Evolutionary conservation across 2,888 invertebrate species (phyloP).

Genomic region (Acrobasis suavella): DNA sequence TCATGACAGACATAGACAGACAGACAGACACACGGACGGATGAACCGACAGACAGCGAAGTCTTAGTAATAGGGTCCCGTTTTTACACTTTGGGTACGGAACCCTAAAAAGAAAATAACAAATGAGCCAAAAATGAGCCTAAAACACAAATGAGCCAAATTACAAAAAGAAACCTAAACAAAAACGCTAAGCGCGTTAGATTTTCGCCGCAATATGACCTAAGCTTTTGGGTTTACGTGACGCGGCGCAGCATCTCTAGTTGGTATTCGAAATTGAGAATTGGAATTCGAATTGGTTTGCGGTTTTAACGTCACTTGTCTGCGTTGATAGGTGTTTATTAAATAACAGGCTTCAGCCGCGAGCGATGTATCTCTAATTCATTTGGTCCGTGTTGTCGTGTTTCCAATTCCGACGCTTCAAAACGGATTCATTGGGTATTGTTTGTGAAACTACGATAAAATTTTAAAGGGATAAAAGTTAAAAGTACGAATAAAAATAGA

Average conservation of each 20-base stretch:
- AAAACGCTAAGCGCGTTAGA: slow-evolving; percentile 25
- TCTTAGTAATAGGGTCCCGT: too few relatives aligned
- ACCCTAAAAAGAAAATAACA: too few relatives aligned
- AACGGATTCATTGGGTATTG: not conserved
- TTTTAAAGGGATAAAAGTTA: not conserved
- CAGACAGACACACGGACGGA: too few relatives aligned
- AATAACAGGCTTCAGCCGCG: slow-evolving; percentile 36
- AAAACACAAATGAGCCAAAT: too few relatives aligned
- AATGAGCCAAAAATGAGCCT: too few relatives aligned
- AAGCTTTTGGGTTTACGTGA: slow-evolving; percentile 41
- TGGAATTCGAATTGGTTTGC: slow-evolving; percentile 63
- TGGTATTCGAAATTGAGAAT: slow-evolving; percentile 60
- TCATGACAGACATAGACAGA: too few relatives aligned
- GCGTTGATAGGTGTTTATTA: slow-evolving; percentile 37
- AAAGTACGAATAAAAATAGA: too few relatives aligned
- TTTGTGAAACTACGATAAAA: not conserved
- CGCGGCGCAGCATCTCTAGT: slow-evolving; percentile 49
- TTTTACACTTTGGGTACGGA: too few relatives aligned
- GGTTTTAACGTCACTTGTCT: slow-evolving; percentile 54
- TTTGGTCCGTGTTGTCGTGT: not conserved
- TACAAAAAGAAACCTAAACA: too few relatives aligned
- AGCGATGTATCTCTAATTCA: slow-evolving; percentile 11
- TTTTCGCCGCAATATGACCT: slow-evolving; percentile 17
- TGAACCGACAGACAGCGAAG: too few relatives aligned
- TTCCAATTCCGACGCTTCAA: not conserved